These are phyloP conservation scores for Neosilurus hyrtlii DNA, from an alignment of 2,797 vertebrate genomes.

Conservation along the genomic window DNA sequence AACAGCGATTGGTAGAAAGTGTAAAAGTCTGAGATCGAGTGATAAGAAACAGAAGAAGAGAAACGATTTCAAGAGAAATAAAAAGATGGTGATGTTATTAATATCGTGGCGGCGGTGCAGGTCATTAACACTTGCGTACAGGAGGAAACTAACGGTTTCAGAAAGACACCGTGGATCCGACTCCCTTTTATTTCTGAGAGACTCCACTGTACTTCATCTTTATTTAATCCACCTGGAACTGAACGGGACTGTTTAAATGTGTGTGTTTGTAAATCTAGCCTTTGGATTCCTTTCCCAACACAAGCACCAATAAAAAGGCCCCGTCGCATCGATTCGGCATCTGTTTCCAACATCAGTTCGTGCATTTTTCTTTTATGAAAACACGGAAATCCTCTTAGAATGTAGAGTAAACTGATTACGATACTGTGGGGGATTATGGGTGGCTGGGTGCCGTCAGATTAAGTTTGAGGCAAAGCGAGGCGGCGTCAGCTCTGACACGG, in stretches of 20 bases:
- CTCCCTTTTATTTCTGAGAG: no score
- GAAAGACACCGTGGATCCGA: no score
- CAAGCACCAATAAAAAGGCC: constrained; percentile 62
- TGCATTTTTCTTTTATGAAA: constrained; percentile 75
- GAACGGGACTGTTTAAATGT: background rate
- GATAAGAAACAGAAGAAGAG: no score
- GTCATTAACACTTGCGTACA: no score
- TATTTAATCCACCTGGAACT: no score
- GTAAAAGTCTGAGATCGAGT: no score
- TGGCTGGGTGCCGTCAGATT: constrained; percentile 93
- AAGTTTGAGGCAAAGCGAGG: constrained; percentile 80
- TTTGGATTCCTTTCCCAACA: background rate
- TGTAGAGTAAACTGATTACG: constrained; percentile 96
- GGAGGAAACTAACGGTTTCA: no score
- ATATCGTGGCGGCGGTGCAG: no score
- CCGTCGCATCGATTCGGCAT: constrained; percentile 75
- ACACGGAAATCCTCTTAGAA: constrained; percentile 91
- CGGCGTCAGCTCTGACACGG: constrained; percentile 88
- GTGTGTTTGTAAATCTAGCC: background rate
- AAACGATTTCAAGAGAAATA: no score
- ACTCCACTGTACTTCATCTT: no score
- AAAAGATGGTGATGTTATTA: no score
- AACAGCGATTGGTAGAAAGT: no score
- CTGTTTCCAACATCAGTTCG: constrained; percentile 83
- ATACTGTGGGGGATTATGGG: constrained; percentile 92